Conservation (phyloP, 2,888 invertebrate genomes). For the Drosophila greeni region DNA sequence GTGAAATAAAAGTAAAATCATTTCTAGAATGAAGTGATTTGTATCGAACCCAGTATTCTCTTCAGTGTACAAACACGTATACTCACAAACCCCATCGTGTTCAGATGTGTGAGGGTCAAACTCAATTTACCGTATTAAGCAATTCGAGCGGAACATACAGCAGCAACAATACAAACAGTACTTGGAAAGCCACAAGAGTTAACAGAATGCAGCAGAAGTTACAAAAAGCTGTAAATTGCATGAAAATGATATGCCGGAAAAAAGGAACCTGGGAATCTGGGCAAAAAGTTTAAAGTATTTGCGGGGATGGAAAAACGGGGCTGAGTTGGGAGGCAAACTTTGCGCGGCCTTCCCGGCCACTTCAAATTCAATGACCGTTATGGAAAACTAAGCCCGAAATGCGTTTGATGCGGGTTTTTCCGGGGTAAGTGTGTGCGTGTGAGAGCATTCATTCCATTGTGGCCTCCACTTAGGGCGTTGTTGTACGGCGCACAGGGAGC, state of each 20-base stretch:
- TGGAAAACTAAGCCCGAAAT: slow-evolving; percentile 49
- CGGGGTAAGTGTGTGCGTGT: slow-evolving; percentile 12
- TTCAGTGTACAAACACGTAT: background rate
- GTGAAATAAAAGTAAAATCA: background rate
- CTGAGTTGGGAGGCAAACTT: slow-evolving; percentile 1
- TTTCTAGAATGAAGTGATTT: too few relatives aligned
- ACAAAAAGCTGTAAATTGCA: slow-evolving; percentile 35
- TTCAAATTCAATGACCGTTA: slow-evolving; percentile 54
- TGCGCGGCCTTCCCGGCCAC: slow-evolving; percentile 20
- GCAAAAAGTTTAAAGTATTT: slow-evolving; percentile 4
- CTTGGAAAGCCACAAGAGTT: slow-evolving; percentile 34
- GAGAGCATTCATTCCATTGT: background rate
- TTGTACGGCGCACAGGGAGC: slow-evolving; percentile 9
- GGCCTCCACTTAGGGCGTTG: slow-evolving; percentile 3
- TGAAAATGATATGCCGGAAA: slow-evolving; percentile 33
- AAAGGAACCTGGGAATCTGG: slow-evolving; percentile 3
- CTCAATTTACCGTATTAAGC: slow-evolving; percentile 43
- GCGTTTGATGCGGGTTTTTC: slow-evolving; percentile 46
- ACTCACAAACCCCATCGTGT: background rate
- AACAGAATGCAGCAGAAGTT: slow-evolving; percentile 29
- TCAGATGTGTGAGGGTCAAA: slow-evolving; percentile 21
- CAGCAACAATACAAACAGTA: slow-evolving; percentile 29
- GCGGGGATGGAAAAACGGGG: background rate
- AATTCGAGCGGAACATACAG: slow-evolving; percentile 38
- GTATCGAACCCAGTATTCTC: background rate